Percentiles rank a stretch among this genome's conserved stretches.
Evolutionary conservation across 2,888 invertebrate genomes (phyloP).

Genomic region (Amblyteles armatorius): DNA sequence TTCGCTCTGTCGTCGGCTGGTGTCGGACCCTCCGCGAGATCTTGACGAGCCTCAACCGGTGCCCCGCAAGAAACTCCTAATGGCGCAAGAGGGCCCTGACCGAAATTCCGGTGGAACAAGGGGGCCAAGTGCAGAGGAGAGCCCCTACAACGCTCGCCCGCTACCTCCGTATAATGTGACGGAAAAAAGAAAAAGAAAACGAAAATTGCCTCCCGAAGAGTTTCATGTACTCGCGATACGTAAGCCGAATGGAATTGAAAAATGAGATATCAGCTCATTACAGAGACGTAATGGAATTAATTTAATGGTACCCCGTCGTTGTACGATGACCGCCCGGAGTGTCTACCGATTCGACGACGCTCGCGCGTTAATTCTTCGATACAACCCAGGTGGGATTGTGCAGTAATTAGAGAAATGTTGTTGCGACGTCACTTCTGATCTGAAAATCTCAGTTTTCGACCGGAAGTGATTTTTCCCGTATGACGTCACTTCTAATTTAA

Average conservation of each 20-base stretch:
- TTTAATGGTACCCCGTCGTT: slow-evolving; percentile 9
- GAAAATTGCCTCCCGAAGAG: background rate
- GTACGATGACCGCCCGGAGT: slow-evolving; percentile 14
- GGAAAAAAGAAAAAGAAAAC: slow-evolving; percentile 35
- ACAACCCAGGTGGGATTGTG: too few relatives aligned
- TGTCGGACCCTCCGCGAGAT: slow-evolving; percentile 26
- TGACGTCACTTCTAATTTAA: too few relatives aligned
- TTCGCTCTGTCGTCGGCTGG: slow-evolving; percentile 15
- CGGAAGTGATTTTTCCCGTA: too few relatives aligned
- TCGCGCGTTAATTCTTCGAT: background rate
- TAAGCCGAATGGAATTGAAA: slow-evolving; percentile 4
- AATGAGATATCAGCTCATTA: slow-evolving; percentile 3
- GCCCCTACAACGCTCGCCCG: slow-evolving; percentile 24
- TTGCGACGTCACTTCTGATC: too few relatives aligned
- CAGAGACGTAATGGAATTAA: slow-evolving; percentile 3
- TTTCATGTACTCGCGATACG: background rate
- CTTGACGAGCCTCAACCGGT: slow-evolving; percentile 38
- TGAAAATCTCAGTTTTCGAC: too few relatives aligned
- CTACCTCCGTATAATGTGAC: background rate
- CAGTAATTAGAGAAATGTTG: too few relatives aligned
- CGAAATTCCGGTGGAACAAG: slow-evolving; percentile 80
- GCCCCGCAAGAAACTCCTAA: slow-evolving; percentile 66
- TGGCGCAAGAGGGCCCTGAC: slow-evolving; percentile 82
- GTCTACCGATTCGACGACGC: background rate
- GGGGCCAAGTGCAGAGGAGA: slow-evolving; percentile 82